These are phyloP conservation scores for Yasuhikotakia modesta DNA, from an alignment of 2,797 vertebrate genomes.

Conservation along the genomic window DNA sequence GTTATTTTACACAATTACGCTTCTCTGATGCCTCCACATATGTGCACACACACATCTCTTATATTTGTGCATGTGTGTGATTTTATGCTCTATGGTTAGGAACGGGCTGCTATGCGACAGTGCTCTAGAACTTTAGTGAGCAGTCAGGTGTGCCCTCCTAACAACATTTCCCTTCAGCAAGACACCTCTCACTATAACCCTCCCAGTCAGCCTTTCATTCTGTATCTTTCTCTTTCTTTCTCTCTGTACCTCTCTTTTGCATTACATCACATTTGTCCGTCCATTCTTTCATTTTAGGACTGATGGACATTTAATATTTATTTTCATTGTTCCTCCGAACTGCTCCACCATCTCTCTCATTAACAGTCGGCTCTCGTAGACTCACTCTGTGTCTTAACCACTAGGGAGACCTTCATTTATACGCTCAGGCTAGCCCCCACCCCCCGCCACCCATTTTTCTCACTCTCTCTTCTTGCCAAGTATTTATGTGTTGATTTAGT, in stretches of 20 bases:
- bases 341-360: constrained; percentile 64
- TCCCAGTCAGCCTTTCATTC: constrained; percentile 13
- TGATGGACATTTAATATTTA: constrained; percentile 46
- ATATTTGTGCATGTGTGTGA: constrained; percentile 32
- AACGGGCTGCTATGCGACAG: constrained; percentile 28
- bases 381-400: constrained; percentile 79
- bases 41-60: constrained; percentile 4
- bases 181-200: constrained; percentile 20
- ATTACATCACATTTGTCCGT: constrained; percentile 34
- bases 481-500: constrained; percentile 79
- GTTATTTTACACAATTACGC: constrained; percentile 9
- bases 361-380: constrained; percentile 77
- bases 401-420: constrained; percentile 67
- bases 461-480: constrained; percentile 63
- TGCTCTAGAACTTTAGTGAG: constrained; percentile 40
- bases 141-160: constrained; percentile 51
- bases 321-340: constrained; percentile 46
- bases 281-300: constrained; percentile 35
- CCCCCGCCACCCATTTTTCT: constrained; percentile 12
- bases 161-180: constrained; percentile 30
- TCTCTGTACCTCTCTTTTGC: constrained; percentile 8
- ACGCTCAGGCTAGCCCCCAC: constrained; percentile 23
- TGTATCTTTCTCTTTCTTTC: constrained; percentile 25
- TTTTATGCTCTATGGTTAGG: constrained; percentile 45
- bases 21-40: constrained; percentile 25